Conservation (phyloP, 1,140 invertebrate species). For the Saxidomus purpurata region DNA sequence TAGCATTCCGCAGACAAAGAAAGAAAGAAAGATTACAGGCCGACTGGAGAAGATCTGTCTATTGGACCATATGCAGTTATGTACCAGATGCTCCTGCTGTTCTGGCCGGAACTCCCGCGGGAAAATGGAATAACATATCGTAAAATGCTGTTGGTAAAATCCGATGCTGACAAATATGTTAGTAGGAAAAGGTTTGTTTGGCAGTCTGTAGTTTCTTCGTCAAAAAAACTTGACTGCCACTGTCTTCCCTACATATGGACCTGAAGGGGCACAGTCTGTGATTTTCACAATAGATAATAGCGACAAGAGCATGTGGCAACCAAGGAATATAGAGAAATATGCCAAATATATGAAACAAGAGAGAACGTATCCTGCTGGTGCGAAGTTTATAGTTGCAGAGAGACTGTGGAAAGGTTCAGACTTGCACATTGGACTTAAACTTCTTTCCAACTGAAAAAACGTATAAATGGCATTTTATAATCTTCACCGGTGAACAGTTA, state of each 20-base stretch:
- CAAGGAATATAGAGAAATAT: constrained; percentile 15
- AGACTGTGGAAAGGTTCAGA: not conserved
- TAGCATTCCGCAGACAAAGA: constrained; percentile 23
- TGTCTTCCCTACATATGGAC: not conserved
- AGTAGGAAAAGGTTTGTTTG: constrained; percentile 32
- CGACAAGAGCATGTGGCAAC: not conserved
- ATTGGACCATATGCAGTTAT: constrained; percentile 3
- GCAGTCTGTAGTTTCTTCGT: constrained; percentile 39
- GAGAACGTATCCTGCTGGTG: constrained; percentile 26
- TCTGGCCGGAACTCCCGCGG: not conserved
- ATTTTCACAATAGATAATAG: constrained; percentile 6
- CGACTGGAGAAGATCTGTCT: constrained; percentile 37
- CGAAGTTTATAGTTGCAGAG: constrained; percentile 24
- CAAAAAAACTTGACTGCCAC: not conserved
- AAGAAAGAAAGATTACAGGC: not conserved
- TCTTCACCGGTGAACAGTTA: no score
- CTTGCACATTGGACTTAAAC: not conserved
- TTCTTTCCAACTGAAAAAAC: not conserved
- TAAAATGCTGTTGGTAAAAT: not conserved
- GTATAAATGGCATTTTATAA: no score
- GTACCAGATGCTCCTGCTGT: constrained; percentile 41
- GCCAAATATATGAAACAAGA: constrained; percentile 16
- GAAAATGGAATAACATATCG: constrained; percentile 32
- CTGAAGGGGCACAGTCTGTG: not conserved
- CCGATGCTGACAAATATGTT: constrained; percentile 6